A percentile compares a stretch with the other conserved stretches of the same genome.
Conservation (phyloP, 1,140 invertebrate genomes). For the Chlorops oryzae region DNA sequence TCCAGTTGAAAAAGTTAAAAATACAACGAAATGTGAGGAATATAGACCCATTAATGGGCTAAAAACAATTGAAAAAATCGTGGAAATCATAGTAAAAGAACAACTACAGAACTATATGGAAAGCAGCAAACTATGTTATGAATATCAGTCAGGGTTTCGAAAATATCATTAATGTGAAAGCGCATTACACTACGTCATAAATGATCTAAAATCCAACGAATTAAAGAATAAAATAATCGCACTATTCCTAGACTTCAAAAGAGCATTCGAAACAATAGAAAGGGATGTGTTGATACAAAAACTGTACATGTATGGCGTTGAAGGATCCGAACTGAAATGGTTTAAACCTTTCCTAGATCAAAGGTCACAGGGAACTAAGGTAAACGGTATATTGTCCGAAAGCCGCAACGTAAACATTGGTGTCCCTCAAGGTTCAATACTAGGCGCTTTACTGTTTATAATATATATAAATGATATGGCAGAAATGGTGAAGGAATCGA, state of each 20-base stretch:
- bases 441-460: too few species aligned
- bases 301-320: background rate
- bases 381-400: background rate
- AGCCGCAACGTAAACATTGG: background rate
- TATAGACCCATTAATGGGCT: too few species aligned
- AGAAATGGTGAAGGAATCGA: too few species aligned
- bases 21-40: too few species aligned
- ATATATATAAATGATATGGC: too few species aligned
- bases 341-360: background rate
- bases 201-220: background rate
- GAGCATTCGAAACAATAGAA: background rate
- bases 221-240: background rate
- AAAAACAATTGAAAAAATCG: too few species aligned
- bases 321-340: background rate
- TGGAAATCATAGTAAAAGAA: too few species aligned
- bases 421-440: background rate
- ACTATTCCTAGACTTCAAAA: conserved; percentile 2
- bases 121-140: too few species aligned
- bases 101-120: too few species aligned
- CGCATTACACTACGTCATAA: background rate
- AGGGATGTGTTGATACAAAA: background rate
- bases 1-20: too few species aligned
- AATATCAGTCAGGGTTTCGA: background rate
- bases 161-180: background rate
- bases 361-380: conserved; percentile 1